Evolutionary conservation across 1,140 invertebrate species (phyloP).

Genomic region (Argopecten irradians): DNA sequence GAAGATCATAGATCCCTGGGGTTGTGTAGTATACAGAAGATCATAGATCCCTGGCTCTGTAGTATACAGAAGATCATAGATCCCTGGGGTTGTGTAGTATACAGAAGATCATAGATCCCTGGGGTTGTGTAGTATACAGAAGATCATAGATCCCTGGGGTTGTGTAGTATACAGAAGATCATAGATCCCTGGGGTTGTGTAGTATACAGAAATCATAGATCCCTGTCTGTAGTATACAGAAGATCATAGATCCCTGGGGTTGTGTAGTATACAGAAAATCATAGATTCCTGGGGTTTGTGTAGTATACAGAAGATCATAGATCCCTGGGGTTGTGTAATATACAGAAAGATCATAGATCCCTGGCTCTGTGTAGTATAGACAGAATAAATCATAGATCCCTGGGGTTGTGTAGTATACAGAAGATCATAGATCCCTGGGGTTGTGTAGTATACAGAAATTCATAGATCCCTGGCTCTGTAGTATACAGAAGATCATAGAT

Average conservation of each 20-base stretch:
- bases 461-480: background rate
- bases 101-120: background rate
- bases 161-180: background rate
- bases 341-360: background rate
- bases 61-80: background rate
- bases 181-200: background rate
- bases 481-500: background rate
- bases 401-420: background rate
- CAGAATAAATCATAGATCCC: background rate
- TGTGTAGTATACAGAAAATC: background rate
- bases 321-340: background rate
- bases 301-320: background rate
- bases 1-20: background rate
- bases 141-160: background rate
- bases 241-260: background rate
- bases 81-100: background rate
- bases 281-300: background rate
- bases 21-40: background rate
- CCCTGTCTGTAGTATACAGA: background rate
- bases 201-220: background rate
- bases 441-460: background rate
- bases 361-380: background rate
- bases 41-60: background rate
- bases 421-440: background rate
- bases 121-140: background rate